Base-by-base conservation (phyloP, 1,140 invertebrate genomes). In the Pogonomyrmex barbatus region DNA sequence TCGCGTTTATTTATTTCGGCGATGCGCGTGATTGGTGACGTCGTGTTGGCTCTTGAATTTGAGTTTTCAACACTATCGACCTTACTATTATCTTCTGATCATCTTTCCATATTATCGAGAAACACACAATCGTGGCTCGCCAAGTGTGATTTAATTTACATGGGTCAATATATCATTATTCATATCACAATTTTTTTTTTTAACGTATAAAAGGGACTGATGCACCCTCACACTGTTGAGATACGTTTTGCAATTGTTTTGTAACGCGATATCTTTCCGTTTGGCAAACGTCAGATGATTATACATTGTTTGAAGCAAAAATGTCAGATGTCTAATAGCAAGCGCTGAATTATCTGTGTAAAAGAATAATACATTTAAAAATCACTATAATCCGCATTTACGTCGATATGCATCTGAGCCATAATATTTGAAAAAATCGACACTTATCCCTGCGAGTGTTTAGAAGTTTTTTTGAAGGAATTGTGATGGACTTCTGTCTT, bases 281-380 rank as follows among this genome's bases (percentile, higher is more conserved):
- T 99, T 98, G 47, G 95, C 95, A 0, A 95, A 89, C 1, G 95
- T 95, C 85, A 99, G 96, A 92, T 98, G 96, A 68, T 97, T 95
- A 96, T 98, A 98, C 96, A 99, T 98, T 1, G 97, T 97, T 94
- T 98, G 97, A 24, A 99, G 95, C 39, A 99, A 95, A 92, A 99
- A 98, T 30, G 98, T 98, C 96, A 99, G 97, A 94, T 99, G 99
- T 39, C 98, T 95, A 0, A 98, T 98, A n/a, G 98, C 98, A 39
- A 99, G 94, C 2, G 98, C 97, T 5, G 97, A 97, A 94, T 99
- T 97, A 4, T 93, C 94, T 94, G 42, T 24, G 24, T 47, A 17
- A 10, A 4, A 60, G 3, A 36, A 76, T 39, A 2, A 33, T 36
- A 42, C 4, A 14, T 36, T 10, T 36, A 47, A 73, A 24, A 14